These are phyloP conservation scores for Magallana gigas DNA, from an alignment of 1,140 invertebrate genomes.

Conservation along the genomic window DNA sequence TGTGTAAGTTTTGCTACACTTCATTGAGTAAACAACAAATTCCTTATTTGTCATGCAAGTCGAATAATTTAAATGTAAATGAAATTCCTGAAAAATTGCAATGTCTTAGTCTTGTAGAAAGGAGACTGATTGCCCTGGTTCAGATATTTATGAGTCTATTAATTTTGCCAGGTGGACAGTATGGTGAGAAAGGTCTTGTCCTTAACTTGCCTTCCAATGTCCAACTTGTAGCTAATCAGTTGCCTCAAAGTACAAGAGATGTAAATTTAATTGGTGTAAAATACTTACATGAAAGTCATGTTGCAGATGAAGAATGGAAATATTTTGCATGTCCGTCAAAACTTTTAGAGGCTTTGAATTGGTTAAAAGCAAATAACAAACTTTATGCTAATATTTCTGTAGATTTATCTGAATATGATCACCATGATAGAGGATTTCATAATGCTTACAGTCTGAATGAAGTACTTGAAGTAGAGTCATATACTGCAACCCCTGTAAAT, in stretches of 20 bases:
- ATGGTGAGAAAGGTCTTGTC: slow-evolving; percentile 31
- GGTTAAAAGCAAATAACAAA: slow-evolving; percentile 57
- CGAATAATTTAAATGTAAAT: no score
- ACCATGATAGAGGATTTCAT: no score
- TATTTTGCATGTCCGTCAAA: neutral
- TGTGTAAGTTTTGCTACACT: no score
- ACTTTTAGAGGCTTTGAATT: slow-evolving; percentile 44
- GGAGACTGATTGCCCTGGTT: no score
- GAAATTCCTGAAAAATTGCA: no score
- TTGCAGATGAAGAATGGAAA: neutral
- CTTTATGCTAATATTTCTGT: slow-evolving; percentile 41
- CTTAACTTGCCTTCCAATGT: slow-evolving; percentile 47
- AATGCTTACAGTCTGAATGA: neutral
- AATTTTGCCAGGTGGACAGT: slow-evolving; percentile 47
- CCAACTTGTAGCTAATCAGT: neutral
- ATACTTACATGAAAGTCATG: neutral
- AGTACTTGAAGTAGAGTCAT: slow-evolving; percentile 5
- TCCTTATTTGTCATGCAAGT: no score
- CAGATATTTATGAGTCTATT: neutral
- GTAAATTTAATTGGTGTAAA: neutral
- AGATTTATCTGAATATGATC: neutral
- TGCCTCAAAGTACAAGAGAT: neutral
- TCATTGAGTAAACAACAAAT: no score
- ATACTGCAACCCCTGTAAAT: neutral
- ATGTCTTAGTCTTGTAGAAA: no score